Conservation (phyloP, 2,888 invertebrate genomes). For the Aphodius granarius region DNA sequence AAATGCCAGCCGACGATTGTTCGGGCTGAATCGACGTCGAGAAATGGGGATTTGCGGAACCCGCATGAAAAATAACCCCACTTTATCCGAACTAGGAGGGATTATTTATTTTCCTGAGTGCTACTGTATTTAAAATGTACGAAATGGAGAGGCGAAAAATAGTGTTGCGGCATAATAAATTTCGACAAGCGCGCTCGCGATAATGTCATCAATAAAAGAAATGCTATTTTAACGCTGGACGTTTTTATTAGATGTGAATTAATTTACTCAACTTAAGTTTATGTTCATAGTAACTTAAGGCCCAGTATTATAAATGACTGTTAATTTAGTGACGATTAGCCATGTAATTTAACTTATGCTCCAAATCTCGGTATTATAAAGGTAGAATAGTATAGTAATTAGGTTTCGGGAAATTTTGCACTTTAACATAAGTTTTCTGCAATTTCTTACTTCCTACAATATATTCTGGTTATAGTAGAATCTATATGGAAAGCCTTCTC, state of each 20-base stretch:
- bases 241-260: not conserved
- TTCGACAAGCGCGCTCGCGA: not conserved
- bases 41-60: not conserved
- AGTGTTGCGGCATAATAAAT: not conserved
- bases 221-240: not conserved
- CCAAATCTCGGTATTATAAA: no score
- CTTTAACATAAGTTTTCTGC: no score
- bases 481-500: no score
- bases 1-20: not conserved
- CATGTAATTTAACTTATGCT: no score
- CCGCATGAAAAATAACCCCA: not conserved
- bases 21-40: not conserved
- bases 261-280: no score
- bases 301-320: no score
- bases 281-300: no score
- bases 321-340: no score
- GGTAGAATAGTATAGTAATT: no score
- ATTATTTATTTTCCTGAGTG: not conserved
- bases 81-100: not conserved
- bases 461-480: no score
- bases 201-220: not conserved
- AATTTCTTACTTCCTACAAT: no score
- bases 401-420: no score
- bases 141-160: not conserved
- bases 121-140: not conserved